Conservation (phyloP, 2,113 vertebrate species). For the Burhinus oedicnemus region DNA sequence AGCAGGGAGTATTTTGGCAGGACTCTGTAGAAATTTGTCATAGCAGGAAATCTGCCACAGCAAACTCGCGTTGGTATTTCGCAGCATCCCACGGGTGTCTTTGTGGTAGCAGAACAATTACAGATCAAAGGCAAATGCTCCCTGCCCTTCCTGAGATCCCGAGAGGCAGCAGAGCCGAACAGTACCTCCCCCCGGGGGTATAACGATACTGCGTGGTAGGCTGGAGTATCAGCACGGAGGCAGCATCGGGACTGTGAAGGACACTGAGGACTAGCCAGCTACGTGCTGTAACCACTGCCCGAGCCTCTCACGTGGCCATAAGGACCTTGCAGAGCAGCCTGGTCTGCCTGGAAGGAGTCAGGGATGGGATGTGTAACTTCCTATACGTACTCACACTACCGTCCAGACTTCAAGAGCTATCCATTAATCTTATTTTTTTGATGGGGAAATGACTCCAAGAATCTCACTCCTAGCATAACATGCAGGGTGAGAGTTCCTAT, state of each 20-base stretch:
- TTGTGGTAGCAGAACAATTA: background rate
- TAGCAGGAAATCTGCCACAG: background rate
- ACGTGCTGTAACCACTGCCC: background rate
- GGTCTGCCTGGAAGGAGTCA: background rate
- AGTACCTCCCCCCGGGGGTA: background rate
- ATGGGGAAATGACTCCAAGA: background rate
- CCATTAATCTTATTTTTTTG: background rate
- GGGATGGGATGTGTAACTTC: background rate
- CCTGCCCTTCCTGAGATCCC: background rate
- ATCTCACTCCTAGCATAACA: background rate
- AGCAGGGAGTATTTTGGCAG: background rate
- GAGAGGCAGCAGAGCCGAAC: background rate
- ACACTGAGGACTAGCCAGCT: background rate
- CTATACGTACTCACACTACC: background rate
- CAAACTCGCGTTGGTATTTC: background rate
- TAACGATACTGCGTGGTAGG: rapidly evolving
- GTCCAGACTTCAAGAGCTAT: background rate
- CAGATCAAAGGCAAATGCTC: background rate
- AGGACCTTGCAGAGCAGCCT: background rate
- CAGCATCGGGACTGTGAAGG: background rate
- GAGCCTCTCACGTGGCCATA: rapidly evolving
- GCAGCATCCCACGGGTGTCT: background rate
- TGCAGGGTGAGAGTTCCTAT: background rate
- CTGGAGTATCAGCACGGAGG: rapidly evolving
- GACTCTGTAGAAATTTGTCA: background rate